Evolutionary conservation across 2,797 vertebrate genomes (phyloP), one percentile per base, ranked within the genome.

Genomic region (Characodon lateralis): DNA sequence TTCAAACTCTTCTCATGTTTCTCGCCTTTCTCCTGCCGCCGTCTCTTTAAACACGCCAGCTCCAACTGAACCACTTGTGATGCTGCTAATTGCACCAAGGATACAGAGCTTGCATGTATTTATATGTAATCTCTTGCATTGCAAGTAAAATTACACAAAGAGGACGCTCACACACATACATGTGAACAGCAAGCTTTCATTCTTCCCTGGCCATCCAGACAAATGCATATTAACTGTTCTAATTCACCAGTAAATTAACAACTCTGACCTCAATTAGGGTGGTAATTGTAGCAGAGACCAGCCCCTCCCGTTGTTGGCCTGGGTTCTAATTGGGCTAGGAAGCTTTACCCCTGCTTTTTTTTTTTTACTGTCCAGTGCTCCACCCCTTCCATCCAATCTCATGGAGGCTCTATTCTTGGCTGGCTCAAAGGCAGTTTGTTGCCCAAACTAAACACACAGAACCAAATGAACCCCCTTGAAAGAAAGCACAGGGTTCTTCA

Each of bases 231-330:
- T 95, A 96, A 96, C 94, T 93, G 91, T 95, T 96, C 93, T 95
- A 96, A 95, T 95, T 96, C 90, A 92, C 92, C 91, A 94, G 93
- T 93, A 96, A 96, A 95, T 96, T 92, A 96, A 96, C 95, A 93
- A 96, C 93, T 93, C 93, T 96, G 95, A 96, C 95, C 95, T 94
- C 95, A 95, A 95, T 96, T 95, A 96, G 89, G 90, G 80, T 72
- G 83, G 86, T 95, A 95, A 95, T 95, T 95, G 95, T 94, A 88
- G 93, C 90, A 85, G 78, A 89, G 85, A 82, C 83, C 85, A 77
- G 81, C 86, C 90, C 87, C 82, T 28, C 86, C 82, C 55, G 75
- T 87, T 83, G 81, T 82, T 63, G 31, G 83, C 82, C 77, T 18
- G 16, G 77, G 76, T 83, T 82, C 78, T 94, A 95, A 95, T 95